Percentiles rank a stretch among this genome's conserved stretches.
These are phyloP conservation scores for Acanthosepion pharaonis DNA, from an alignment of 2,888 invertebrate species.

Conservation along the genomic window DNA sequence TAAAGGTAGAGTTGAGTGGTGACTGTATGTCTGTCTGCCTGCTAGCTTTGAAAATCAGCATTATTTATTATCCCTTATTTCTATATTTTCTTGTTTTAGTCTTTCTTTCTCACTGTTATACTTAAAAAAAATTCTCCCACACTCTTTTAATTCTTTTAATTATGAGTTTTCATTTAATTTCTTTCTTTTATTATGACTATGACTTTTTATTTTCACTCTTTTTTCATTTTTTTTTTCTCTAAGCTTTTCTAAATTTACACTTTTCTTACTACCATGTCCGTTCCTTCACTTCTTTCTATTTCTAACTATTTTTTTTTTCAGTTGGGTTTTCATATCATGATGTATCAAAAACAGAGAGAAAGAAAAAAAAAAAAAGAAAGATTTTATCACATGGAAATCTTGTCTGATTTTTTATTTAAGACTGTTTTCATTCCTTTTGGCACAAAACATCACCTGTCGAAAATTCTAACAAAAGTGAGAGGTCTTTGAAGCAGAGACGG, in stretches of 20 bases:
- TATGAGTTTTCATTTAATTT: background rate
- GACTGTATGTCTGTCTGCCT: no score
- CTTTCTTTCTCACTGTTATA: no score
- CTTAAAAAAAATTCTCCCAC: background rate
- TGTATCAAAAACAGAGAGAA: background rate
- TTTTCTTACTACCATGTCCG: background rate
- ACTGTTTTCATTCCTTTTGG: background rate
- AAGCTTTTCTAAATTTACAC: background rate
- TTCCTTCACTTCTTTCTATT: background rate
- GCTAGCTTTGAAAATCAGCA: no score
- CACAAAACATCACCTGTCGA: slow-evolving; percentile 21
- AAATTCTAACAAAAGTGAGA: background rate
- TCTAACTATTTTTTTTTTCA: background rate
- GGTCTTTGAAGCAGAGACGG: background rate
- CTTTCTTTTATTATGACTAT: background rate
- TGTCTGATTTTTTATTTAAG: background rate
- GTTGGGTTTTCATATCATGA: background rate
- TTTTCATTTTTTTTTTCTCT: background rate
- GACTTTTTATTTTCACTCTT: background rate
- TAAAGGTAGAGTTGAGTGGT: no score
- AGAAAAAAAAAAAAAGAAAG: background rate
- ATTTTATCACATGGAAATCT: background rate
- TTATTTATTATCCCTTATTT: no score
- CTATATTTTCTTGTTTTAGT: no score
- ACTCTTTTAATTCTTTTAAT: background rate